phyloP scores from a whole-genome alignment of 2,888 invertebrate genomes.

The Machimus atricapillus region DNA sequence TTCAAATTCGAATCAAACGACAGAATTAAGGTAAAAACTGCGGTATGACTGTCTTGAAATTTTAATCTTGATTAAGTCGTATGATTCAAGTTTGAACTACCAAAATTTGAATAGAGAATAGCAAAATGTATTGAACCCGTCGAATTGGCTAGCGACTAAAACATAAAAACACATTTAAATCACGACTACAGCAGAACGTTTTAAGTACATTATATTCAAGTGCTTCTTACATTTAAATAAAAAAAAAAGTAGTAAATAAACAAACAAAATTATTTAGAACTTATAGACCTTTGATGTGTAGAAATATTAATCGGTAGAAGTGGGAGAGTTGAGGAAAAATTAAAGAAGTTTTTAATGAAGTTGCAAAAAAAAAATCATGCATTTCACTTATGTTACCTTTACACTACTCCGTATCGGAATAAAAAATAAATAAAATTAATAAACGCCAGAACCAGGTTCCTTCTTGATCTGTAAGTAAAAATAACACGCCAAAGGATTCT shows the following conservation, averaged over 20 bases:
- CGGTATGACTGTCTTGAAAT: too few relatives aligned
- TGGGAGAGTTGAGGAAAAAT: not conserved
- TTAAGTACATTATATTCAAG: not conserved
- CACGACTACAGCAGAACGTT: not conserved
- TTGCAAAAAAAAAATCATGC: not conserved
- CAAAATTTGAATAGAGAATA: not conserved
- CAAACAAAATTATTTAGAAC: not conserved
- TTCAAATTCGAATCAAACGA: not conserved
- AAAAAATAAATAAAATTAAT: not conserved
- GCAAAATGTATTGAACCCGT: not conserved
- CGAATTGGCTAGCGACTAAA: not conserved
- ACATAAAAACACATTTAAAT: not conserved
- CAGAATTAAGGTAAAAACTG: not conserved
- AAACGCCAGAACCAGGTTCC: not conserved
- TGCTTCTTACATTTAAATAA: not conserved
- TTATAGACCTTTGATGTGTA: conserved; percentile 4
- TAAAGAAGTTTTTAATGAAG: conserved; percentile 1
- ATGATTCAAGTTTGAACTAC: not conserved
- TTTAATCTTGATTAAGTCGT: not conserved
- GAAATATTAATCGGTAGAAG: conserved; percentile 2
- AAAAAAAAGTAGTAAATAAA: not conserved
- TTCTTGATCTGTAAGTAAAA: not conserved
- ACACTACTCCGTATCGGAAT: not conserved
- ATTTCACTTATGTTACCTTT: not conserved
- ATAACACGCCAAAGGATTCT: not conserved